Conservation (phyloP, 2,113 vertebrate genomes). For the Campylomormyrus tamandua region DNA sequence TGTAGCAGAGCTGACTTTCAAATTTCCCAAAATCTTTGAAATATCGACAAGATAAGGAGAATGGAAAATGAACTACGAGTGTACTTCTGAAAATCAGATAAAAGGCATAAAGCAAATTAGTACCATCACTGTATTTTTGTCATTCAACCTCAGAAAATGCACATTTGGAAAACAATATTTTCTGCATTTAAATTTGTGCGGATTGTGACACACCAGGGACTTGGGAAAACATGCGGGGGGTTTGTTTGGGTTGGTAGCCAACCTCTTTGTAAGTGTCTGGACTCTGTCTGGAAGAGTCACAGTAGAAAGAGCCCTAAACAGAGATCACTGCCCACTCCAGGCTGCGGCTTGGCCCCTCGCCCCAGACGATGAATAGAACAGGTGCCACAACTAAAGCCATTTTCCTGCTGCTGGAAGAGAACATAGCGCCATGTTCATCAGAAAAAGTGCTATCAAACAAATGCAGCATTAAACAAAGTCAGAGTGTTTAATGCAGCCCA, state of each 20-base stretch:
- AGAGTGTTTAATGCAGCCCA: not conserved
- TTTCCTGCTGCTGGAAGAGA: not conserved
- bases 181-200: not conserved
- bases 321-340: not conserved
- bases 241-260: not conserved
- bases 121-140: not conserved
- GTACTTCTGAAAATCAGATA: not conserved
- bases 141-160: not conserved
- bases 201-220: not conserved
- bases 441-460: constrained; percentile 1
- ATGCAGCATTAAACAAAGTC: constrained; percentile 3
- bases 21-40: not conserved
- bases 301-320: not conserved
- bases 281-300: not conserved
- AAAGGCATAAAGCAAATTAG: not conserved
- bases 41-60: not conserved
- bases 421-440: not conserved
- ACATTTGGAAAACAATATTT: not conserved
- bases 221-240: not conserved
- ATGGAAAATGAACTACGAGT: not conserved
- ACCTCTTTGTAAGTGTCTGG: not conserved
- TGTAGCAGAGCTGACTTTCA: not conserved
- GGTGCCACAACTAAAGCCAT: constrained; percentile 36
- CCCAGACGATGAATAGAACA: constrained; percentile 49
- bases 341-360: constrained; percentile 21